These are phyloP conservation scores for Delichon dasypus DNA, from an alignment of 2,797 vertebrate species.

Conservation along the genomic window DNA sequence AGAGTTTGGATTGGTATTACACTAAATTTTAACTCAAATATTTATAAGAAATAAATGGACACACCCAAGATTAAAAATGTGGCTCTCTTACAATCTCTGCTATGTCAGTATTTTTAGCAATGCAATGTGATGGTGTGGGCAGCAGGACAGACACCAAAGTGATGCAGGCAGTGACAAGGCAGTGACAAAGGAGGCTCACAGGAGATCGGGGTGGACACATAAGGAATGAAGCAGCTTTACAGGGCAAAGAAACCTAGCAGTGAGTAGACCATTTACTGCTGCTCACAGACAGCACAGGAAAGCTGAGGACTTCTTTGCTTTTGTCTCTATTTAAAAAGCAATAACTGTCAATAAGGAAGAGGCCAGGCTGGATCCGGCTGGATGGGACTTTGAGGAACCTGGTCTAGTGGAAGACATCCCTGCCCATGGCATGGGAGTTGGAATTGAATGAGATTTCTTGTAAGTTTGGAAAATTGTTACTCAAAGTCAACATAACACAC, in stretches of 20 bases:
- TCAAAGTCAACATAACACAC: not conserved
- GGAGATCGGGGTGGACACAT: fast-evolving
- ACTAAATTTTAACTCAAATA: slow-evolving; percentile 23
- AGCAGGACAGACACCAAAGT: not conserved
- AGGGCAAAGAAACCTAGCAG: not conserved
- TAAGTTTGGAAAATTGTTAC: not conserved
- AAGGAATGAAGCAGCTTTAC: not conserved
- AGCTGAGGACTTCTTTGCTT: not conserved
- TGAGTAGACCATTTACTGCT: not conserved
- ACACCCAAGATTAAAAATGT: not conserved
- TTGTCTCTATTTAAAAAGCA: not conserved
- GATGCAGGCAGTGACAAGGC: not conserved
- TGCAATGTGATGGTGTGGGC: not conserved
- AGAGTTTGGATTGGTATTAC: slow-evolving; percentile 37
- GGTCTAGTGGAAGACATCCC: not conserved
- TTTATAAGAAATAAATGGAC: slow-evolving; percentile 27
- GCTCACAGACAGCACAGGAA: not conserved
- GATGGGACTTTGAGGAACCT: not conserved
- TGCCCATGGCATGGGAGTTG: not conserved
- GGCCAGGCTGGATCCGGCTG: not conserved
- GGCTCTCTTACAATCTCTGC: not conserved
- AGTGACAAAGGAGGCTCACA: not conserved
- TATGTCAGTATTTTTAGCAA: not conserved
- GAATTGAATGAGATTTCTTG: not conserved
- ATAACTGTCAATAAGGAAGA: not conserved